Evolutionary conservation across 2,888 invertebrate genomes (phyloP), one percentile per base, ranked within the genome.

Genomic region (Melanostoma scalare): DNA sequence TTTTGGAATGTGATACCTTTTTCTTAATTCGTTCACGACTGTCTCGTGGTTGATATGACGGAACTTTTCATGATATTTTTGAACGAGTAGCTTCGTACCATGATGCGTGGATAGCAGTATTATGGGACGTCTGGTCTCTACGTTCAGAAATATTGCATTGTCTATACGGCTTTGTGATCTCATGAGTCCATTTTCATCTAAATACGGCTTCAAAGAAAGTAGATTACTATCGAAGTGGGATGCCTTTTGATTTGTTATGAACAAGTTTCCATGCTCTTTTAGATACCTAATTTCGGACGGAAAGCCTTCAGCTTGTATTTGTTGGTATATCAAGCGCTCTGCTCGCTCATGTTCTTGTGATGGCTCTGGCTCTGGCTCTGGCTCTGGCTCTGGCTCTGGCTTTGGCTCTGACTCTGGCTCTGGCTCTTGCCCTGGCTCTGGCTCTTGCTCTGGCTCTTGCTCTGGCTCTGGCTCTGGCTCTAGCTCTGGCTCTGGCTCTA

Each of bases 91-190:
- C 8, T 10, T 4, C 0, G 74, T 55, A 0, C 50, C 35, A 20
- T 8, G 31, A 9, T 75, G 52, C 9, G 33, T 36, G 4, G 36
- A 38, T 4, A 67, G 67, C 6, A 67, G 30, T 3, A 69, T 61
- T n/a, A 61, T 48, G 20, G 61, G 44, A 0, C 46, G 46, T 5
- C 52, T 40, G n/a, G 67, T 36, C 2, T 46, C 8, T 5, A 56
- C 1, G 38, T 48, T 38, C 33, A 65, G 6, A 20, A 33, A 61
- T 3, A 9, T 35, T 6, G 73, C 56, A 3, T 48, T 65, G 33
- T 74, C 50, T 3, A 74, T 20, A 33, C 48, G 9, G 20, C 48
- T 56, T 0, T 6, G 10, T 0, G 65, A 5, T 30, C 58, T 48
- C 30, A 69, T 6, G 0, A 69, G 6, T 20, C 42, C 20, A 8